Evolutionary conservation across 2,797 vertebrate genomes (phyloP), one percentile per base, ranked within the genome.

Genomic region (Graptemys geographica): DNA sequence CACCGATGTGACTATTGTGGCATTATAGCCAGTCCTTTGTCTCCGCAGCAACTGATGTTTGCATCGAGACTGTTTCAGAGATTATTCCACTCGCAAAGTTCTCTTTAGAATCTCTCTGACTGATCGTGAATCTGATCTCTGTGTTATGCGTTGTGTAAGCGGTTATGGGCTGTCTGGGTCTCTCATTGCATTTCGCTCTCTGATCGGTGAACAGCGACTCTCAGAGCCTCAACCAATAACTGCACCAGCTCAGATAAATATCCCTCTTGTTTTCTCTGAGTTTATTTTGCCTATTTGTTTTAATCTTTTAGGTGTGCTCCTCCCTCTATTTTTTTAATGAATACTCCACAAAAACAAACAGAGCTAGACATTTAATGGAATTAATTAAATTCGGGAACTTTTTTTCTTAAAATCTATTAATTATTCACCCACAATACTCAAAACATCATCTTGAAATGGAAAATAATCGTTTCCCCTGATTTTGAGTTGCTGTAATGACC

Each of bases 191-290:
- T 56, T 69, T 84, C 28, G 27, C 31, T 72, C 19, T 89, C 69
- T 28, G 87, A 87, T 47, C 78, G 89, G 92, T 95, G 81, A 96
- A 96, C 94, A 97, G 97, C 96, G 96, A 91, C 96, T 28, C 95
- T 94, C 92, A 93, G 90, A 97, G 97, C 91, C 90, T 82, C 13
- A 94, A 95, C 51, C 76, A 56, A 89, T 94, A 94, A 97, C 69
- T 97, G 95, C 97, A 97, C 5, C 6, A 44, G 41, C 41, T 44
- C 41, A 44, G 21, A 76, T 44, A 69, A 69, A 69, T 69, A n/a
- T 65, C 62, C 62, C 33, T n/a, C 16, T 62, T 33, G 31, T 31
- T 33, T 65, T 33, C 57, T 12, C 16, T 65, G 33, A 65, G 33
- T 65, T 65, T 65, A 65, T 65, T 33, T 33, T 65, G 62, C 16